Conservation (phyloP, 2,113 vertebrate genomes). For the Xiphophorus couchianus region DNA sequence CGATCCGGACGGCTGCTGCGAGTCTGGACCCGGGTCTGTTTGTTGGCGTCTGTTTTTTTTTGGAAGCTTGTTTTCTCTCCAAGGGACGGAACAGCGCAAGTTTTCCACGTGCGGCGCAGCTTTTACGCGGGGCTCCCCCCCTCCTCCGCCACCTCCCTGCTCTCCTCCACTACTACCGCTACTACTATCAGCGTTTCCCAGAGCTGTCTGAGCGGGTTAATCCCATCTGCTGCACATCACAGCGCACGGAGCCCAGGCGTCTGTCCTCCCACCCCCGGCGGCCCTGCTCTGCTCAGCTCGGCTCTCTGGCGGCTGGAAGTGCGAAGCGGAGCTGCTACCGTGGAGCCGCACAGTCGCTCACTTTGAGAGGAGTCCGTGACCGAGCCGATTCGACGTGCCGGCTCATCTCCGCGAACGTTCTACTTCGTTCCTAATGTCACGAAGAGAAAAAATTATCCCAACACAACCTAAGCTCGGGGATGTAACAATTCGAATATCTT, state of each 20-base stretch:
- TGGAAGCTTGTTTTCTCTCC: not conserved
- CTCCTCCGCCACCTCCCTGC: slow-evolving; percentile 21
- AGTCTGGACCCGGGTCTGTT: not conserved
- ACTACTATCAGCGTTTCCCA: slow-evolving; percentile 35
- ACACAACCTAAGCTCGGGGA: no score
- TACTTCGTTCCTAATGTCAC: not conserved
- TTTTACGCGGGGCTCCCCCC: slow-evolving; percentile 41
- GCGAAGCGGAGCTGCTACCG: slow-evolving; percentile 58
- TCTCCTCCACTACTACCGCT: slow-evolving; percentile 45
- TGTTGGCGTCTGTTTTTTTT: not conserved
- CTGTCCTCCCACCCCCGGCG: slow-evolving; percentile 21
- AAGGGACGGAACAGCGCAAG: slow-evolving; percentile 25
- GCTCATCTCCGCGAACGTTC: not conserved
- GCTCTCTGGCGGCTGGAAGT: slow-evolving; percentile 32
- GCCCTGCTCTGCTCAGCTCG: slow-evolving; percentile 19
- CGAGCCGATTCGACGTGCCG: not conserved
- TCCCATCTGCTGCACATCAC: slow-evolving; percentile 55
- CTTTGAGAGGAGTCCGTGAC: not conserved
- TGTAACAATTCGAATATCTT: no score
- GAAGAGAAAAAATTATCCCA: no score
- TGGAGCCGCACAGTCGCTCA: slow-evolving; percentile 72
- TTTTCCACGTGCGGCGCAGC: slow-evolving; percentile 60
- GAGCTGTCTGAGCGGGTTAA: slow-evolving; percentile 57
- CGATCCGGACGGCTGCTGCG: slow-evolving; percentile 11
- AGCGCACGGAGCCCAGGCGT: slow-evolving; percentile 21